Conservation (phyloP, 2,113 vertebrate species). For the Amphiprion ocellaris region DNA sequence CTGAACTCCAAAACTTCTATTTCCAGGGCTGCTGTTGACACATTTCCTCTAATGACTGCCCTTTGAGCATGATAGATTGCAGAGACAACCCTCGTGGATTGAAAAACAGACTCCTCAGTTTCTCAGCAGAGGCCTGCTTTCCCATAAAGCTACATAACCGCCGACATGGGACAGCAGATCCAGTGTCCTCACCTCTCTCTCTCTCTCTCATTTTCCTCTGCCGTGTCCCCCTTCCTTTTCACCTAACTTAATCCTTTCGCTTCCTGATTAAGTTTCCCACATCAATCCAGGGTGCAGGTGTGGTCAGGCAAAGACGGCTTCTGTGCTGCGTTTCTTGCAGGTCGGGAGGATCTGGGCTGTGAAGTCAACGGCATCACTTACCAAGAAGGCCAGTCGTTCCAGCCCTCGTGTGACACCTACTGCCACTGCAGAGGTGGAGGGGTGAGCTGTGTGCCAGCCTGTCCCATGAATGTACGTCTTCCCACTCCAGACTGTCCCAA, state of each 20-base stretch:
- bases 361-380: constrained; percentile 89
- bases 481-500: constrained; percentile 90
- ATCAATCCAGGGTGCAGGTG: constrained; percentile 5
- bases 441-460: constrained; percentile 88
- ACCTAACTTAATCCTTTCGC: not conserved
- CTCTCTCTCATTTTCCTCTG: constrained; percentile 17
- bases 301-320: not conserved
- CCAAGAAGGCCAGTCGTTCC: constrained; percentile 90
- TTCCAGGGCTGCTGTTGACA: constrained; percentile 57
- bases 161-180: constrained; percentile 34
- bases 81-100: constrained; percentile 42
- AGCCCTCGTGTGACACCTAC: constrained; percentile 89
- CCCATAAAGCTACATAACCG: constrained; percentile 32
- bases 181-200: constrained; percentile 32
- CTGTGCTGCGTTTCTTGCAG: constrained; percentile 78
- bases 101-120: constrained; percentile 44
- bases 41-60: constrained; percentile 37
- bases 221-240: not conserved
- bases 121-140: constrained; percentile 44
- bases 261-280: constrained; percentile 44
- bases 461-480: constrained; percentile 85
- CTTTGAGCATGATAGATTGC: constrained; percentile 54
- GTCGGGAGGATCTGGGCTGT: constrained; percentile 87
- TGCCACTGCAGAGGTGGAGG: constrained; percentile 91
- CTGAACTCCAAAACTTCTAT: constrained; percentile 26